phyloP scores from a whole-genome alignment of 2,888 invertebrate species.

The Stenotaenia linearis region DNA sequence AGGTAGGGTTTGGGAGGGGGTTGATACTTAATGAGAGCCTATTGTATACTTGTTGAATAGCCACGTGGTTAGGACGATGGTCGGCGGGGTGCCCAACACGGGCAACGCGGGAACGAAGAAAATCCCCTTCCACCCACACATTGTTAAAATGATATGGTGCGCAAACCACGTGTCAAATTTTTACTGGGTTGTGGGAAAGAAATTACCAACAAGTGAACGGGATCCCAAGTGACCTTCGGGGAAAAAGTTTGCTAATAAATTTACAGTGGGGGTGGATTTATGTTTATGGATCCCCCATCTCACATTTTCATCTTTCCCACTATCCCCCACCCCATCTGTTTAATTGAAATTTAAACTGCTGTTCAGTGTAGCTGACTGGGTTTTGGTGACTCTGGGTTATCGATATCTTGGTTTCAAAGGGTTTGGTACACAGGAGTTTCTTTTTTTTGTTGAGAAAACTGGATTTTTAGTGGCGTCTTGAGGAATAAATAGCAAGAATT shows the following conservation, averaged over 20 bases:
- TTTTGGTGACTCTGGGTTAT: neutral
- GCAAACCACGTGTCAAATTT: slow-evolving; percentile 23
- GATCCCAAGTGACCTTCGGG: slow-evolving; percentile 11
- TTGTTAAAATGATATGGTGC: slow-evolving; percentile 16
- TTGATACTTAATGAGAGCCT: neutral
- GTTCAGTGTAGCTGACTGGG: neutral
- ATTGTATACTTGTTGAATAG: slow-evolving; percentile 27
- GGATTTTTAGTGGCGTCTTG: no score
- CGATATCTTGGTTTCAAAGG: no score
- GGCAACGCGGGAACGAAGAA: neutral
- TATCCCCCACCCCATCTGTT: slow-evolving; percentile 3
- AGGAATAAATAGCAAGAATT: no score
- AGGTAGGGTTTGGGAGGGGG: neutral
- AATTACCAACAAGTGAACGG: neutral
- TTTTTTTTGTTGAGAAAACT: no score
- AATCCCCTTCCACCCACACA: slow-evolving; percentile 22
- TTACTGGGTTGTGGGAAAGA: slow-evolving; percentile 16
- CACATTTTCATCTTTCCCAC: neutral
- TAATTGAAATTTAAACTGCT: slow-evolving; percentile 26
- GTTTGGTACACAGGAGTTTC: neutral
- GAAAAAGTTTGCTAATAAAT: slow-evolving; percentile 3
- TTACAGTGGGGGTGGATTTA: neutral
- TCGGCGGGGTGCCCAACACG: neutral
- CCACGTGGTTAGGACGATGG: slow-evolving; percentile 13
- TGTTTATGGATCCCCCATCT: neutral